Base-by-base conservation (phyloP, 2,113 vertebrate species). In the Formicarius rufipectus region DNA sequence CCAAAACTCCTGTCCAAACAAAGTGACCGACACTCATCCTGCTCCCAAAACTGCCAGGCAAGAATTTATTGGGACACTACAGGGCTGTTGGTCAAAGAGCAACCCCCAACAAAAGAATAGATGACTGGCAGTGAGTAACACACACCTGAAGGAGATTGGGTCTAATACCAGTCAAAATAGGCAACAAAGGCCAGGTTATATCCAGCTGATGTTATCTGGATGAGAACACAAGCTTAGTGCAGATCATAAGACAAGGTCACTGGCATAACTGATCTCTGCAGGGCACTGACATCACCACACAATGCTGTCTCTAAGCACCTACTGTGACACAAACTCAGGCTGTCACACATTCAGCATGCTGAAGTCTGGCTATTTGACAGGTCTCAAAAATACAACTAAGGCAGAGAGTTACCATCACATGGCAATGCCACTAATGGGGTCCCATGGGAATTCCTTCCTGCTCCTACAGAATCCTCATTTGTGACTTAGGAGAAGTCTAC, bases 381-480 rank as follows among this genome's bases (percentile, higher is more conserved):
- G 53, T 87, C n/a, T 93, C 84, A 80, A 82, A 87, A 94, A 87
- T 76, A 93, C 87, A 79, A 62, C 78, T 53, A 49, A 87, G 53
- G 44, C 56, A 68, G 40, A 82, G 59, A 90, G 53, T 33, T 59
- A 58, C 42, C 42, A 53, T 35, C 56, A 27, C 21, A 15, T 8
- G 20, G 49, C 73, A 35, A 31, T 79, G 66, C 14, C 63, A 60
- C 78, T 96, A 96, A 95, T 87, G 56, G 84, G 30, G 60, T 85
- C 87, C 66, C 85, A 24, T 3, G 78, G 87, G 94, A 93, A 85
- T 49, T 83, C 5, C 1, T 52, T 84, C 85, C 62, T 40, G 13
- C 23, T 63, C 67, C 67, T 56, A 35, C 45, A 71, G 53, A 84
- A 74, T 58, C 60, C n/a, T 68, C 40, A 58, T 81, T 77, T 86